A percentile compares a stretch with the other conserved stretches of the same genome.
Evolutionary conservation across 1,140 invertebrate species (phyloP).

Genomic region (Lineus longissimus): DNA sequence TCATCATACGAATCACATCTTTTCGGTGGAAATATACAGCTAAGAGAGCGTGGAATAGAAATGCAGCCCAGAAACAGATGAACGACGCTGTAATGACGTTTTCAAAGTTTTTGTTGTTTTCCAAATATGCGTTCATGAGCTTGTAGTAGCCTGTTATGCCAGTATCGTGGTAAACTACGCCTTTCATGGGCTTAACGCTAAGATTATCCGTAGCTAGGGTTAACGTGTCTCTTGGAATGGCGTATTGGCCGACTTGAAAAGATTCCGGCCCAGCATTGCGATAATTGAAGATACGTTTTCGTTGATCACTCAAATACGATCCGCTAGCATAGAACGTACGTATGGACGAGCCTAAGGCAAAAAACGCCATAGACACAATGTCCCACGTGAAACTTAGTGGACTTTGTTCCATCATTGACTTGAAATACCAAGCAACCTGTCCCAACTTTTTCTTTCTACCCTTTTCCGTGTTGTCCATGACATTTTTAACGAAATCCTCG

Average conservation of each 20-base stretch:
- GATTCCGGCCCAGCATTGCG: constrained; percentile 1
- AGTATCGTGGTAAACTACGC: constrained; percentile 5
- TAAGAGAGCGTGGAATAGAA: background rate
- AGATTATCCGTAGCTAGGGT: constrained; percentile 7
- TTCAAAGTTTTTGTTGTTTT: constrained; percentile 5
- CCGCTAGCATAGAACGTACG: constrained; percentile 4
- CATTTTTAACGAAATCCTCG: constrained; percentile 7
- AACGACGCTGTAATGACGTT: background rate
- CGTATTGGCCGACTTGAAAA: constrained; percentile 5
- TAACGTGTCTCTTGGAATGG: background rate
- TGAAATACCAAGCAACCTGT: constrained; percentile 2
- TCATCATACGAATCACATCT: constrained; percentile 7
- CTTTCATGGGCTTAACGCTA: constrained; percentile 4
- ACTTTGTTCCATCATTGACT: constrained; percentile 7
- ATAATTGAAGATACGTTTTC: constrained; percentile 8
- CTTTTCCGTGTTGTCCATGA: constrained; percentile 4
- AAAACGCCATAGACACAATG: constrained; percentile 6
- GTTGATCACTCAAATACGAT: background rate
- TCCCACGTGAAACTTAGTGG: constrained; percentile 8
- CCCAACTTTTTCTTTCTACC: background rate
- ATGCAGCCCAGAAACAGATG: constrained; percentile 3
- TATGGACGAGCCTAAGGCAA: constrained; percentile 6
- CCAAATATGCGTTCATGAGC: constrained; percentile 3
- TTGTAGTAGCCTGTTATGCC: constrained; percentile 1
- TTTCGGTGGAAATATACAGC: constrained; percentile 4